Evolutionary conservation across 2,797 vertebrate species (phyloP), one percentile per base, ranked within the genome.

Genomic region (Diceros bicornis): DNA sequence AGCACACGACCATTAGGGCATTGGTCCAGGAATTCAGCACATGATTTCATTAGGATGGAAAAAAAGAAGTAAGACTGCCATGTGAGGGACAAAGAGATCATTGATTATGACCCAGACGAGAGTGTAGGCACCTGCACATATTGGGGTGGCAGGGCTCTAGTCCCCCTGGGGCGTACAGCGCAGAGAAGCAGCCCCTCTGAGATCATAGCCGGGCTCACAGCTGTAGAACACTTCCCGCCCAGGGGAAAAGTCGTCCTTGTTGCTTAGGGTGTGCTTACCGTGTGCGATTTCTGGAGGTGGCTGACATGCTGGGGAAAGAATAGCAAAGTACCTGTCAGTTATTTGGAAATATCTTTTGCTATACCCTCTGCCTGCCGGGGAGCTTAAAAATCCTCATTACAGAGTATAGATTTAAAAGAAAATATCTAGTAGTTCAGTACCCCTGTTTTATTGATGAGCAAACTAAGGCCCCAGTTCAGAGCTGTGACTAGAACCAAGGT

Each of bases 151-250:
- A 0, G 84, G 81, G 9, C 95, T 98, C 98, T 98, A 98, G 17
- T 86, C 89, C 12, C 98, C 98, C 0, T 1, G 17, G 23, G 81
- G 93, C 21, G 97, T 98, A 85, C 98, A 98, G 92, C 41, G 12
- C 91, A 98, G 96, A 87, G 94, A 37, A 97, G 91, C 37, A 79
- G 97, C 75, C 21, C 98, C 98, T 0, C 17, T 86, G 37, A 98
- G 97, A 0, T 91, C 92, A 12, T 97, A 93, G 32, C 97, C 97
- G 0, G 41, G n/a, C 0, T 85, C 1, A 13, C 98, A 98, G 7
- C 1, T 98, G 94, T 98, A 98, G 0, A 50, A 96, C 0, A 99
- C 81, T 0, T 97, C 52, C 0, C 50, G 59, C 64, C 98, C 98
- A 0, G 96, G 97, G 92, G 25, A 37, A 89, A 98, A 98, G 4